Evolutionary conservation across 2,113 vertebrate species (phyloP).

Genomic region (Pimephales promelas): DNA sequence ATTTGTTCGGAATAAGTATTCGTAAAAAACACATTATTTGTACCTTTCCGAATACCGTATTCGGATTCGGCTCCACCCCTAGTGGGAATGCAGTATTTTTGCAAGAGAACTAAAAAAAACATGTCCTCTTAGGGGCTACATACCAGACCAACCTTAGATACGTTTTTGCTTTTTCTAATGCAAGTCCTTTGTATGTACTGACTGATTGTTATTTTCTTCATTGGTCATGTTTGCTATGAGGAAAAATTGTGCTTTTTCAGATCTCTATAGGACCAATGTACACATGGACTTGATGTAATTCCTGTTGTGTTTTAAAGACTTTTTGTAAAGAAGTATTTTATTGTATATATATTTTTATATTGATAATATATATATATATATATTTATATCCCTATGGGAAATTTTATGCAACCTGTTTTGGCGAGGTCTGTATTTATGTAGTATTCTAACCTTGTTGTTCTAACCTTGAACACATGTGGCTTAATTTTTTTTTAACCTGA

Average conservation of each 20-base stretch:
- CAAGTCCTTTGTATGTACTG: neutral
- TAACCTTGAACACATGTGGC: neutral
- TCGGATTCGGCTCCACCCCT: too few relatives aligned
- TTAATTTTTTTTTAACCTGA: neutral
- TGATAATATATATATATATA: slow-evolving; percentile 58
- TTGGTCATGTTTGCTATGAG: slow-evolving; percentile 20
- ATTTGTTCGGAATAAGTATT: too few relatives aligned
- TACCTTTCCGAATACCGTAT: too few relatives aligned
- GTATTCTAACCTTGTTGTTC: slow-evolving; percentile 43
- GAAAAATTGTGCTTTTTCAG: neutral
- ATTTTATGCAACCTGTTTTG: slow-evolving; percentile 64
- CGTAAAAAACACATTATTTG: too few relatives aligned
- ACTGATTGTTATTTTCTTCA: neutral
- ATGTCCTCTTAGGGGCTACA: neutral
- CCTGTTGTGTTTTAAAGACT: slow-evolving; percentile 44
- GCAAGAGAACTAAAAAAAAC: too few relatives aligned
- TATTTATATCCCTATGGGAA: slow-evolving; percentile 71
- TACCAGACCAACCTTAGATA: neutral
- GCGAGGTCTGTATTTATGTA: slow-evolving; percentile 56
- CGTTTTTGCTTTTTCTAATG: neutral
- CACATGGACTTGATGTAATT: slow-evolving; percentile 21
- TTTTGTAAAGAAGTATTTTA: slow-evolving; percentile 49
- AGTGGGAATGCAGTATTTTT: too few relatives aligned
- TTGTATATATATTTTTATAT: slow-evolving; percentile 65
- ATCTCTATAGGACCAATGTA: slow-evolving; percentile 53